Conservation (phyloP, 2,888 invertebrate species). For the Criorhina ranunculi region DNA sequence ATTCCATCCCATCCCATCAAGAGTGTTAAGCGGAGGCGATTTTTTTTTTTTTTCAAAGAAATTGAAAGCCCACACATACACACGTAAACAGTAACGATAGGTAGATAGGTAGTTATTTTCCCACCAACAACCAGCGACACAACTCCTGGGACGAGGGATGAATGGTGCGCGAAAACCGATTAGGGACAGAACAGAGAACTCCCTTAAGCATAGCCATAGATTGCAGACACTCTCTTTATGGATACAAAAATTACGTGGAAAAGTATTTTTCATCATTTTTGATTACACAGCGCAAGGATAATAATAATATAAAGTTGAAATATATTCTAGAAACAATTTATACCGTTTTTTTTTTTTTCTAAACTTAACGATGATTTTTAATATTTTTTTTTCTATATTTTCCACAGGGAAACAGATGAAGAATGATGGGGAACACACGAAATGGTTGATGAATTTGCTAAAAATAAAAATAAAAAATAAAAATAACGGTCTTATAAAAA, state of each 20-base stretch:
- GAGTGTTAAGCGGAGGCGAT: slow-evolving; percentile 57
- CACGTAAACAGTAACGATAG: slow-evolving; percentile 3
- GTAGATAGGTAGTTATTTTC: slow-evolving; percentile 16
- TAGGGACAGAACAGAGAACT: slow-evolving; percentile 56
- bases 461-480: slow-evolving; percentile 7
- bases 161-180: slow-evolving; percentile 71
- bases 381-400: slow-evolving; percentile 11
- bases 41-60: slow-evolving; percentile 64
- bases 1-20: slow-evolving; percentile 39
- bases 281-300: slow-evolving; percentile 69
- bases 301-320: not conserved
- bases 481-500: not conserved
- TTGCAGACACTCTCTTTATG: slow-evolving; percentile 54
- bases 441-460: slow-evolving; percentile 28
- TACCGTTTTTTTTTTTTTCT: slow-evolving; percentile 56
- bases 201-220: slow-evolving; percentile 58
- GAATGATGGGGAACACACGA: not conserved
- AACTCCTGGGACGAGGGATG: slow-evolving; percentile 51
- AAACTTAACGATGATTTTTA: slow-evolving; percentile 46
- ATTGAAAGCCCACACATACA: slow-evolving; percentile 55
- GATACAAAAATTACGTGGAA: slow-evolving; percentile 69
- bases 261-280: slow-evolving; percentile 76
- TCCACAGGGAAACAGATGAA: slow-evolving; percentile 16
- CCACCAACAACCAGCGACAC: slow-evolving; percentile 6
- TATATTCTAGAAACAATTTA: slow-evolving; percentile 62